Conservation (phyloP, 2,113 vertebrate genomes). For the Mirza zaza region DNA sequence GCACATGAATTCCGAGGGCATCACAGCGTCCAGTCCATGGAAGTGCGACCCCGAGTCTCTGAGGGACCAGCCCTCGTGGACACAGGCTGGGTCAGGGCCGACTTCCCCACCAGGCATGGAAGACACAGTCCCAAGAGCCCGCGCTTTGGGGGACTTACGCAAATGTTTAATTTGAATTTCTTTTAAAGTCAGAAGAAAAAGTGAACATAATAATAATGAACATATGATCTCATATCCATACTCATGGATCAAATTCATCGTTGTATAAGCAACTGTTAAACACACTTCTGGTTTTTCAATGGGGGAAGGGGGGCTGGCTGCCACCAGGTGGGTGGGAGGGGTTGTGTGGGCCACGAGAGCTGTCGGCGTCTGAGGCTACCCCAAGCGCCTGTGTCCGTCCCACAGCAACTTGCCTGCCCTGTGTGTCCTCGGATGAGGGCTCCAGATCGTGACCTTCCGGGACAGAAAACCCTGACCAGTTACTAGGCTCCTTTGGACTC, state of each 20-base stretch:
- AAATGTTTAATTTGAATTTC: background rate
- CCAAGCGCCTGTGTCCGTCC: accelerated
- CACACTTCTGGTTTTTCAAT: background rate
- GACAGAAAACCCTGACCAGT: background rate
- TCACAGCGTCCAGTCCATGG: background rate
- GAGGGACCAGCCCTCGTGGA: background rate
- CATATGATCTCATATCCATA: accelerated
- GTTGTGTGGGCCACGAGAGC: accelerated
- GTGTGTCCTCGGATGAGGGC: accelerated
- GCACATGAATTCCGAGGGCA: accelerated
- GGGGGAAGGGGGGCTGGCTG: background rate
- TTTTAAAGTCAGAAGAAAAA: background rate
- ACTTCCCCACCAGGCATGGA: background rate
- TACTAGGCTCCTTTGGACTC: no score
- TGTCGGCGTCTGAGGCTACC: no score
- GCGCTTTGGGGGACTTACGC: background rate
- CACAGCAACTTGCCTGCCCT: accelerated
- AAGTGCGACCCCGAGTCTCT: accelerated
- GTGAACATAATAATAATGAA: no score
- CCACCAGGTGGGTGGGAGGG: accelerated
- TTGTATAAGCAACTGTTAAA: background rate
- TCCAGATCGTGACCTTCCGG: background rate
- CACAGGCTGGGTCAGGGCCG: accelerated
- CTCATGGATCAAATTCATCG: background rate
- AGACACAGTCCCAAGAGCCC: background rate